These are phyloP conservation scores for Cremastobaeus sp. DNA, from an alignment of 2,888 invertebrate genomes.

Conservation along the genomic window DNA sequence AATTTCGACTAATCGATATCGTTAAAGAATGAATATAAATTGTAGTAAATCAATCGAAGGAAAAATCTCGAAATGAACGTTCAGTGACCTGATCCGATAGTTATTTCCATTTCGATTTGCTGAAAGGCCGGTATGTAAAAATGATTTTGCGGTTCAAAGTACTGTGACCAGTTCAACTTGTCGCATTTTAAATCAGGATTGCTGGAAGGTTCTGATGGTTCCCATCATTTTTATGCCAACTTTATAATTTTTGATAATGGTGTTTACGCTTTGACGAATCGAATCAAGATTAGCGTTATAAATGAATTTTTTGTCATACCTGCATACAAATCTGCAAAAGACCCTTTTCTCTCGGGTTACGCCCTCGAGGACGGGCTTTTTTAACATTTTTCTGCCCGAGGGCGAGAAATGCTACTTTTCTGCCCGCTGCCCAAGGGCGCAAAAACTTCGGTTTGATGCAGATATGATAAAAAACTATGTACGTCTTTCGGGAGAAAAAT, in stretches of 20 bases:
- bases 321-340: no score
- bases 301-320: no score
- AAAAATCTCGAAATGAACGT: constrained; percentile 24
- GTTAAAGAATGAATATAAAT: constrained; percentile 21
- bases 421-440: no score
- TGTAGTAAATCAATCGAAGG: constrained; percentile 23
- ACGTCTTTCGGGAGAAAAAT: no score
- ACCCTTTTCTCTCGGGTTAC: no score
- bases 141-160: constrained; percentile 22
- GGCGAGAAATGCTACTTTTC: no score
- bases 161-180: constrained; percentile 14
- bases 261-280: not conserved
- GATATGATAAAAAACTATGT: no score
- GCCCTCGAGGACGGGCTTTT: no score
- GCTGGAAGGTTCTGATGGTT: constrained; percentile 15
- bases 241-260: not conserved
- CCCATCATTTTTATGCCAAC: constrained; percentile 2
- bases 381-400: no score
- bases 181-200: constrained; percentile 25
- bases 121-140: not conserved
- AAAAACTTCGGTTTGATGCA: no score
- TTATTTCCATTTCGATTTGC: constrained; percentile 17
- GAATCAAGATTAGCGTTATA: no score
- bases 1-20: constrained; percentile 21
- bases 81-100: constrained; percentile 20